Percentiles rank a stretch among this genome's conserved stretches.
These are phyloP conservation scores for Eurois occulta DNA, from an alignment of 2,888 invertebrate species.

Conservation along the genomic window DNA sequence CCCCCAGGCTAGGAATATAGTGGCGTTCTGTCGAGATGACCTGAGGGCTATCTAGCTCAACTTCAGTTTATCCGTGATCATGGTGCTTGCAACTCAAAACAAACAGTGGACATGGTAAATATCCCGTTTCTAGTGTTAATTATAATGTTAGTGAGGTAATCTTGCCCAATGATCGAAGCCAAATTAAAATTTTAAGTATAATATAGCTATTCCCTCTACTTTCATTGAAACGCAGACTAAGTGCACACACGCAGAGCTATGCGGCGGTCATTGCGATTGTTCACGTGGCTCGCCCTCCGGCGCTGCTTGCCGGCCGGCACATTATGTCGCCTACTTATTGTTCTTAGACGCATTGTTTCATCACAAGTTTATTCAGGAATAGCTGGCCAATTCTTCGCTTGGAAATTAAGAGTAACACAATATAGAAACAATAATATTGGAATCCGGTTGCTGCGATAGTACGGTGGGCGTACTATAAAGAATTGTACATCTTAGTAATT, in stretches of 20 bases:
- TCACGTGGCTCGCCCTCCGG: background rate
- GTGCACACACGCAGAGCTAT: background rate
- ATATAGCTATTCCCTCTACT: background rate
- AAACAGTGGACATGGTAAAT: too few species aligned
- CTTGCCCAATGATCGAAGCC: background rate
- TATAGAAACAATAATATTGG: background rate
- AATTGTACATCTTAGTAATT: too few species aligned
- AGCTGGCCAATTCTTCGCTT: background rate
- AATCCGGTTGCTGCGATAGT: background rate
- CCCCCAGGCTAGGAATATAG: too few species aligned
- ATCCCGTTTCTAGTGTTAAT: too few species aligned
- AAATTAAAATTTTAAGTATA: background rate
- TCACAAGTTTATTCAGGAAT: background rate
- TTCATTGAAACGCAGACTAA: background rate
- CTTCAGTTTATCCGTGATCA: too few species aligned
- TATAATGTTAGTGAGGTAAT: too few species aligned
- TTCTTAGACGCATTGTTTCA: constrained; percentile 7
- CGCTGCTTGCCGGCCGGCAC: background rate
- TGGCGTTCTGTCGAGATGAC: too few species aligned
- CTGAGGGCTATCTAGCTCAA: too few species aligned
- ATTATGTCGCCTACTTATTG: constrained; percentile 14
- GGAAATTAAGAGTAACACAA: background rate
- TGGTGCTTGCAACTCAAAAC: too few species aligned
- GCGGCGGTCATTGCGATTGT: background rate
- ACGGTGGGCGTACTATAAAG: background rate